Conservation (phyloP, 2,888 invertebrate genomes). For the Volucella inflata region DNA sequence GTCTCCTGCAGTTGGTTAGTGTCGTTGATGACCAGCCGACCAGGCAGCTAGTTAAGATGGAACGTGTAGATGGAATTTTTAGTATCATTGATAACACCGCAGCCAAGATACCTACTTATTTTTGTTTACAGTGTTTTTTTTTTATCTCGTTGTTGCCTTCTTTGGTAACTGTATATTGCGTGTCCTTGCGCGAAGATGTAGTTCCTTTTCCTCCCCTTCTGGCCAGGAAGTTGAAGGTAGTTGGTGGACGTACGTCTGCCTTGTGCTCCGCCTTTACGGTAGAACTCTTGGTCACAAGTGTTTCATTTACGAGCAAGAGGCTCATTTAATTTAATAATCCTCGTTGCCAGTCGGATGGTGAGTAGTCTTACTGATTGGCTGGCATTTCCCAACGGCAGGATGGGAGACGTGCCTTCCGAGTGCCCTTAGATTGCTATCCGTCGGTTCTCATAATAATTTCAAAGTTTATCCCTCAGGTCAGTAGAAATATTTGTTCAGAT, state of each 20-base stretch:
- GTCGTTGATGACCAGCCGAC: slow-evolving; percentile 27
- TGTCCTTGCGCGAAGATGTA: neutral
- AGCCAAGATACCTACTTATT: slow-evolving; percentile 7
- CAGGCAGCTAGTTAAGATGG: slow-evolving; percentile 19
- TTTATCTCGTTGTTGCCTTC: neutral
- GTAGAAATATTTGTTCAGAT: slow-evolving; percentile 29
- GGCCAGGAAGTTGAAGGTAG: neutral
- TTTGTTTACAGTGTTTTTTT: slow-evolving; percentile 15
- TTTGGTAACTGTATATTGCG: neutral
- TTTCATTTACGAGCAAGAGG: slow-evolving; percentile 21
- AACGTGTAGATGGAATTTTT: slow-evolving; percentile 18
- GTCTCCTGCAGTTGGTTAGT: slow-evolving; percentile 40
- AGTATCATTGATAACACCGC: neutral
- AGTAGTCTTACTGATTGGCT: neutral
- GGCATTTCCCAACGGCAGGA: slow-evolving; percentile 3
- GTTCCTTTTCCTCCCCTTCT: neutral
- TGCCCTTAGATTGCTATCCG: slow-evolving; percentile 7
- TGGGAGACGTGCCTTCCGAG: neutral
- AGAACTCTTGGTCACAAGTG: neutral
- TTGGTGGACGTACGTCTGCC: neutral
- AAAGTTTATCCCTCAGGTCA: slow-evolving; percentile 31
- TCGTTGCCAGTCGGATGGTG: neutral
- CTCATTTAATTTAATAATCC: slow-evolving; percentile 49
- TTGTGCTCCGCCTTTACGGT: slow-evolving; percentile 3
- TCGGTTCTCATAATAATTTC: neutral